Percentiles rank a stretch among this genome's conserved stretches.
Evolutionary conservation across 2,797 vertebrate genomes (phyloP).

Genomic region (Protonibea diacanthus): DNA sequence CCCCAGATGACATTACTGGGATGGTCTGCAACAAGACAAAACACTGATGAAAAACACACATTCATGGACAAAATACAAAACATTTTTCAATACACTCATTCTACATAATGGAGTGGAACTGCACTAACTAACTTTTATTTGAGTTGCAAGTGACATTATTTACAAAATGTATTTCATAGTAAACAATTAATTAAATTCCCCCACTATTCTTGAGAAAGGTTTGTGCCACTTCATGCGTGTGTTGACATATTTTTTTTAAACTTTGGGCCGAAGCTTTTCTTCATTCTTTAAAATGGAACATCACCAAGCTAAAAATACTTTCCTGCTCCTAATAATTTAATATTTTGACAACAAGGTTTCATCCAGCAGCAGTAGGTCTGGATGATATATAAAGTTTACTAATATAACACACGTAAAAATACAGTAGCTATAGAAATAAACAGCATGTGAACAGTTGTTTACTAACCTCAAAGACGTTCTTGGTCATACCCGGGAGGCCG

Average conservation of each 20-base stretch:
- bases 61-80: neutral
- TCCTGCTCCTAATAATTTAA: neutral
- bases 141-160: neutral
- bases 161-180: neutral
- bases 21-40: slow-evolving; percentile 77
- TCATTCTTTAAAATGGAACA: too few species aligned
- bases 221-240: neutral
- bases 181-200: neutral
- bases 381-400: neutral
- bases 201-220: neutral
- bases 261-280: neutral
- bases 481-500: slow-evolving; percentile 95
- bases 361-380: neutral
- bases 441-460: slow-evolving; percentile 6
- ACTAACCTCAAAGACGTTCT: slow-evolving; percentile 94
- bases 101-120: neutral
- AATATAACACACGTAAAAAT: neutral
- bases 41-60: slow-evolving; percentile 10
- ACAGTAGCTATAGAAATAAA: neutral
- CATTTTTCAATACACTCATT: neutral
- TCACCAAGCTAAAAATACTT: neutral
- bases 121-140: neutral
- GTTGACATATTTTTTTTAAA: neutral
- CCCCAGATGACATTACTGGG: slow-evolving; percentile 85
- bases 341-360: neutral